phyloP scores from a whole-genome alignment of 2,797 vertebrate species.

The Cyprinodon diabolis region DNA sequence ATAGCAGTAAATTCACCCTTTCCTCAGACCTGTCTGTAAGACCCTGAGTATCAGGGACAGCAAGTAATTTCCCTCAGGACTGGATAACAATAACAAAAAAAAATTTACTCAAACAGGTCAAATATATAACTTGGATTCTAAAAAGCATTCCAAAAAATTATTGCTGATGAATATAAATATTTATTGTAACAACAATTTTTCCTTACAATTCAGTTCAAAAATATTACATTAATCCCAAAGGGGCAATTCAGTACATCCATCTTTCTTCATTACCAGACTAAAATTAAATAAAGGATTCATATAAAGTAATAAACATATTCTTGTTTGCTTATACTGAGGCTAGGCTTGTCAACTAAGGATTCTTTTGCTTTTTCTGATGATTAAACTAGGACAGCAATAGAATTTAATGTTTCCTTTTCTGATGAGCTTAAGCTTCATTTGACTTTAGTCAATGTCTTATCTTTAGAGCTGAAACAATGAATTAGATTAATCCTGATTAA shows the following conservation, averaged over 20 bases:
- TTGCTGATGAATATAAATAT: not conserved
- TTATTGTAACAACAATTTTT: not conserved
- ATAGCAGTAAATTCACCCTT: not conserved
- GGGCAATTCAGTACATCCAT: no score
- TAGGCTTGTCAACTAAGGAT: no score
- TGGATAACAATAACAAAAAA: not conserved
- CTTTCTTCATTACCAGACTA: not conserved
- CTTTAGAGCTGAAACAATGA: not conserved
- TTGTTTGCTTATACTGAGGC: no score
- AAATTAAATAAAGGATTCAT: no score
- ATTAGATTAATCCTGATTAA: no score
- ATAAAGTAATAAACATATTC: no score
- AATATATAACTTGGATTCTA: not conserved
- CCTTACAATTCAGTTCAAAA: no score
- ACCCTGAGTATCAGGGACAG: not conserved
- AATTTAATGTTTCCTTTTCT: conserved; percentile 21
- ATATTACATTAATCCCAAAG: no score
- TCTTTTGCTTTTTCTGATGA: not conserved
- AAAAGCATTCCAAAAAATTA: no score
- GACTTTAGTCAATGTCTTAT: no score
- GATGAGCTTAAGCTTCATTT: conserved; percentile 1
- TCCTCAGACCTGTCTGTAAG: not conserved
- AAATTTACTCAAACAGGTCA: not conserved
- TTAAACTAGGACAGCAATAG: not conserved
- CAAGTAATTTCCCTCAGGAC: not conserved